phyloP scores from a whole-genome alignment of 2,797 vertebrate genomes.

The Delichon dasypus region DNA sequence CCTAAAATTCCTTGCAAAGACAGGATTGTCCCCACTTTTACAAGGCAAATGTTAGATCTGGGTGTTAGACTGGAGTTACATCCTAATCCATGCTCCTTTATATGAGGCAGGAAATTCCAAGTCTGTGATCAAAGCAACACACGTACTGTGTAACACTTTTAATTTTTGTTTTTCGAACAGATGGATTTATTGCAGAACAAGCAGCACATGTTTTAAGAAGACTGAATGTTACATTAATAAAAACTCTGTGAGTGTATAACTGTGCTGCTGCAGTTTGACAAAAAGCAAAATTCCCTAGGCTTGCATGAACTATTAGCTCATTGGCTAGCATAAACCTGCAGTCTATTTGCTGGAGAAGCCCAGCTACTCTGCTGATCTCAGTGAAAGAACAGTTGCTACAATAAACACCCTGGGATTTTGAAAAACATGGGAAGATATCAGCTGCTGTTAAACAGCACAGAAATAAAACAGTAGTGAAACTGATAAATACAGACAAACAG shows the following conservation, averaged over 20 bases:
- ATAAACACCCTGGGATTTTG: not conserved
- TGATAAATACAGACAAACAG: conserved; percentile 19
- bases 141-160: not conserved
- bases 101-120: not conserved
- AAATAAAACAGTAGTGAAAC: not conserved
- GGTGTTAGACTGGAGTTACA: not conserved
- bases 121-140: not conserved
- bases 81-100: not conserved
- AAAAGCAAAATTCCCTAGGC: conserved; percentile 3
- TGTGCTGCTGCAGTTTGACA: not conserved
- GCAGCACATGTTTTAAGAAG: not conserved
- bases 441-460: not conserved
- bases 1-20: not conserved
- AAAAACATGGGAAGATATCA: not conserved
- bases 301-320: not conserved
- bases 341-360: not conserved
- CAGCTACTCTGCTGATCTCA: not conserved
- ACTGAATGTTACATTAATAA: not conserved
- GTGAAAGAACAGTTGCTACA: not conserved
- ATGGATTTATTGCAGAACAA: not conserved
- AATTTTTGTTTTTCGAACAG: not conserved
- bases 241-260: not conserved
- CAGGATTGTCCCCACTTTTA: not conserved
- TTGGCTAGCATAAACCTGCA: not conserved
- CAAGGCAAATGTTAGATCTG: not conserved